These are phyloP conservation scores for Euglossa dilemma DNA, from an alignment of 1,140 invertebrate species.

Conservation along the genomic window DNA sequence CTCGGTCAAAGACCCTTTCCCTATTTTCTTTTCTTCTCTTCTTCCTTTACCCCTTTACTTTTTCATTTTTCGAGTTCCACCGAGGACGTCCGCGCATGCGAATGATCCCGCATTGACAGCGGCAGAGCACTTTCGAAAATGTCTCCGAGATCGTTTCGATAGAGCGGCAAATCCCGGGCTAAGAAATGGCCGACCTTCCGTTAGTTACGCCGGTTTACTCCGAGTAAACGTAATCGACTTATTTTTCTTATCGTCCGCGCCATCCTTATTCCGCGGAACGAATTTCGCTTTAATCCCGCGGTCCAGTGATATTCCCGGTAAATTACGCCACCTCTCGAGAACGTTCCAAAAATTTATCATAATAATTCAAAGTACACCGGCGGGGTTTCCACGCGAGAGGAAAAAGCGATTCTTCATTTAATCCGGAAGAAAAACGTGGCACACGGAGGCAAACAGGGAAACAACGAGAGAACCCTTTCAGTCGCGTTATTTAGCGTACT, in stretches of 20 bases:
- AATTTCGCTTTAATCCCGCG: neutral
- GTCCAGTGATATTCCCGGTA: too few species aligned
- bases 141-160: neutral
- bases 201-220: neutral
- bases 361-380: neutral
- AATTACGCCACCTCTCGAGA: too few species aligned
- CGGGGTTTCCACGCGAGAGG: neutral
- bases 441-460: neutral
- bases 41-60: too few species aligned
- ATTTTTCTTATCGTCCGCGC: neutral
- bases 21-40: neutral
- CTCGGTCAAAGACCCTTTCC: neutral
- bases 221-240: neutral
- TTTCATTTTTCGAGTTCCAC: neutral
- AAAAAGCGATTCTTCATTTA: neutral
- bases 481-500: neutral
- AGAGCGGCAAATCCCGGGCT: neutral
- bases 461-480: neutral
- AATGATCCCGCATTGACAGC: slow-evolving; percentile 10
- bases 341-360: too few species aligned
- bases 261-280: neutral
- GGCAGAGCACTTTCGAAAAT: neutral
- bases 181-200: neutral
- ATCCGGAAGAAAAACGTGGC: neutral
- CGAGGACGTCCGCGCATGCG: neutral